phyloP scores from a whole-genome alignment of 2,797 vertebrate species.

The Threskiornis aethiopicus region DNA sequence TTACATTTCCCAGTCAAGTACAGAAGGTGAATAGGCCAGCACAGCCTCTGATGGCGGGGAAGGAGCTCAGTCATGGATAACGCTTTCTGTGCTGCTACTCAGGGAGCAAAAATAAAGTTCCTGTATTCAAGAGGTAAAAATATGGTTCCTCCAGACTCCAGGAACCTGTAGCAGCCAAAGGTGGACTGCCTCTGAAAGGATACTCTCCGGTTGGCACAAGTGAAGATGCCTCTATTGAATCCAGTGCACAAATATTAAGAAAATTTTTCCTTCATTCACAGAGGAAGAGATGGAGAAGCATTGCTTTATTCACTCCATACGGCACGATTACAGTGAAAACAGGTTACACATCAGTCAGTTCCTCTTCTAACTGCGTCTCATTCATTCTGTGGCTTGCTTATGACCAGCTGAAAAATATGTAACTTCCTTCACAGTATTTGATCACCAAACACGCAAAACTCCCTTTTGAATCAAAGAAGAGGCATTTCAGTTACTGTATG shows the following conservation, averaged over 20 bases:
- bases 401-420: background rate
- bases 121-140: conserved; percentile 14
- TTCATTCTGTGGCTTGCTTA: background rate
- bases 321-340: background rate
- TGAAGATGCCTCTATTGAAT: background rate
- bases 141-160: background rate
- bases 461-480: background rate
- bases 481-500: background rate
- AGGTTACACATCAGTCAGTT: background rate
- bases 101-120: conserved; percentile 39
- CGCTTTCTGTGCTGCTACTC: background rate
- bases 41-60: background rate
- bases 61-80: background rate
- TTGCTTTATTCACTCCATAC: background rate
- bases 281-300: background rate
- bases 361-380: background rate
- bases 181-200: background rate
- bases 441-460: background rate
- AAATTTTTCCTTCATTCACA: background rate
- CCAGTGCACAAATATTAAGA: background rate
- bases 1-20: conserved; percentile 25
- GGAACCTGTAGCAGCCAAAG: background rate
- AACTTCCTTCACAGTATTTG: background rate
- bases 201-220: background rate
- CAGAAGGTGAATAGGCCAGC: background rate